These are phyloP conservation scores for Cochlearius cochlearius DNA, from an alignment of 2,113 vertebrate genomes.

Conservation along the genomic window DNA sequence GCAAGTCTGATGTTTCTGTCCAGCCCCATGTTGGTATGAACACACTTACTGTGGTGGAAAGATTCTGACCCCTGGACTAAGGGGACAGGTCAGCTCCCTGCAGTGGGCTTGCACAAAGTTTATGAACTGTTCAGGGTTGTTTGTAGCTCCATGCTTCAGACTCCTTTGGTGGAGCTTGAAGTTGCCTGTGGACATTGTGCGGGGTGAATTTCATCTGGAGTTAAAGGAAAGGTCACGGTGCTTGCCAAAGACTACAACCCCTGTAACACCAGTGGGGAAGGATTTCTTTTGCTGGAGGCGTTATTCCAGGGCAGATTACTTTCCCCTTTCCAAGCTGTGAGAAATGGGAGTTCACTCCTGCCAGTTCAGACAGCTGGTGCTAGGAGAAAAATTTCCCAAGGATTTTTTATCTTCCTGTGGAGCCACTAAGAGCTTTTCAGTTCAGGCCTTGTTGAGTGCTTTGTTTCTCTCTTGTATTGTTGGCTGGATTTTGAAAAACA, in stretches of 20 bases:
- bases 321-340: not conserved
- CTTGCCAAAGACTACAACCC: not conserved
- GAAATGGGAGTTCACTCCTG: not conserved
- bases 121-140: not conserved
- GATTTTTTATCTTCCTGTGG: not conserved
- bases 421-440: not conserved
- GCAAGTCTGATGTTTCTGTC: not conserved
- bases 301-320: not conserved
- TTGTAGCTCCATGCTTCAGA: not conserved
- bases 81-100: not conserved
- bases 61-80: not conserved
- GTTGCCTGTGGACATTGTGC: not conserved
- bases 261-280: not conserved
- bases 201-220: not conserved
- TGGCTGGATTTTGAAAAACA: not conserved
- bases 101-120: not conserved
- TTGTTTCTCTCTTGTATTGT: not conserved
- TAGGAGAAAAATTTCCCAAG: not conserved
- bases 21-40: rapidly evolving
- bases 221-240: not conserved
- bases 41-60: not conserved
- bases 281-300: not conserved
- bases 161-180: not conserved
- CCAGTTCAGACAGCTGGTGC: not conserved
- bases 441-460: not conserved